Conservation (phyloP, 2,888 invertebrate species). For the Morpho achilles region DNA sequence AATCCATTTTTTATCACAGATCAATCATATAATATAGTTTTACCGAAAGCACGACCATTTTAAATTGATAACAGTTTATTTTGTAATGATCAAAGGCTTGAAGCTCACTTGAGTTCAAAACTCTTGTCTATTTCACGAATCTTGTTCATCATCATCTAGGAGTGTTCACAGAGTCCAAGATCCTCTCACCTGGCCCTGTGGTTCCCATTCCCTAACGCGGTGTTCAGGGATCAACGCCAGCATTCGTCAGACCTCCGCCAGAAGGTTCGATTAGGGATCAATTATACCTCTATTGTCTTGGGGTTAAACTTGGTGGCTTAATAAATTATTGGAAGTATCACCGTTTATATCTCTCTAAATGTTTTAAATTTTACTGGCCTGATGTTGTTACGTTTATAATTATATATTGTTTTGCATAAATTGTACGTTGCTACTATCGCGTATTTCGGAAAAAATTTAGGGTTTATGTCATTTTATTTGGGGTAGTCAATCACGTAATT, state of each 20-base stretch:
- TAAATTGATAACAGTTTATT: too few species aligned
- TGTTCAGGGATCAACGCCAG: slow-evolving; percentile 74
- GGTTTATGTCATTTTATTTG: background rate
- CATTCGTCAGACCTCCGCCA: slow-evolving; percentile 71
- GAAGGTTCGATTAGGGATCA: slow-evolving; percentile 58
- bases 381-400: background rate
- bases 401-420: too few species aligned
- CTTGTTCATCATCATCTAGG: slow-evolving; percentile 32
- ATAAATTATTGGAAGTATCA: slow-evolving; percentile 13
- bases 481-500: background rate
- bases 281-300: slow-evolving; percentile 21
- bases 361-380: background rate
- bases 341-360: slow-evolving; percentile 21
- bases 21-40: too few species aligned
- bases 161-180: slow-evolving; percentile 76
- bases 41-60: too few species aligned
- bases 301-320: slow-evolving; percentile 30
- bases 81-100: too few species aligned
- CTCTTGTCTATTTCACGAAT: slow-evolving; percentile 5
- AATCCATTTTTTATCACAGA: background rate
- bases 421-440: too few species aligned
- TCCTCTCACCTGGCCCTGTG: slow-evolving; percentile 78
- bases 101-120: too few species aligned
- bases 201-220: slow-evolving; percentile 81
- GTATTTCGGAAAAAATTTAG: too few species aligned